Base-by-base conservation (phyloP, 1,140 invertebrate genomes). In the Drosophila novamexicana region DNA sequence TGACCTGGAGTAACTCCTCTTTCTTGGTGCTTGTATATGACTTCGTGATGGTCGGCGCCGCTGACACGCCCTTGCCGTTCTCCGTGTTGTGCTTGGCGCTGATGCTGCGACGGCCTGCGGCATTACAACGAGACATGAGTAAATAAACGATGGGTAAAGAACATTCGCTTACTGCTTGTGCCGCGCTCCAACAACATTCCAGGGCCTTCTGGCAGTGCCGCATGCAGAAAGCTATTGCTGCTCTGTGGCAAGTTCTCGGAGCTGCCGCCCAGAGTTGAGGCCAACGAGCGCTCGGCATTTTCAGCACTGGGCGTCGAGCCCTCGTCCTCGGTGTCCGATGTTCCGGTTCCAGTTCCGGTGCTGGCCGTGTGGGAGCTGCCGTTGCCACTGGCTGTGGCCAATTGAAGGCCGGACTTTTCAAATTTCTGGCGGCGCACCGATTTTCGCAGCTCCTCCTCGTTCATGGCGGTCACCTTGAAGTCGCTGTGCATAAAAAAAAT, bases 381-480 rank as follows among this genome's bases (percentile, higher is more conserved):
- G 74, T 92, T 93, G 59, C 92, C 91, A 74, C 92, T 79, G 36
- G 47, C 62, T 9, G 91, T 83, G 74, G 85, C 65, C 34, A 93
- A 79, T 80, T 93, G 93, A 2, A 94, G 93, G 10, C 92, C 92
- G 32, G 90, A 86, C 61, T 94, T 93, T 56, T 94, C 94, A 22
- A 95, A 95, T 91, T 96, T 96, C 7, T 94, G 93, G 10, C 95
- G 94, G 34, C 96, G 94, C 92, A 96, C 94, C 1, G 96, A 97
- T 84, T 96, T 96, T 14, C 96, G 93, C 57, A 97, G 92, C 89
- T 97, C 96, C 61, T 97, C 96, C 12, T 96, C 96, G 86, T 97
- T 96, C 95, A 97, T 97, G 44, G 96, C 96, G 85, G 96, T 97
- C 32, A 97, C 96, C 65, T 96, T 97, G 83, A 96, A 97, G 80